Evolutionary conservation across 2,797 vertebrate species (phyloP), one percentile per base, ranked within the genome.

Genomic region (Megalops cyprinoides): DNA sequence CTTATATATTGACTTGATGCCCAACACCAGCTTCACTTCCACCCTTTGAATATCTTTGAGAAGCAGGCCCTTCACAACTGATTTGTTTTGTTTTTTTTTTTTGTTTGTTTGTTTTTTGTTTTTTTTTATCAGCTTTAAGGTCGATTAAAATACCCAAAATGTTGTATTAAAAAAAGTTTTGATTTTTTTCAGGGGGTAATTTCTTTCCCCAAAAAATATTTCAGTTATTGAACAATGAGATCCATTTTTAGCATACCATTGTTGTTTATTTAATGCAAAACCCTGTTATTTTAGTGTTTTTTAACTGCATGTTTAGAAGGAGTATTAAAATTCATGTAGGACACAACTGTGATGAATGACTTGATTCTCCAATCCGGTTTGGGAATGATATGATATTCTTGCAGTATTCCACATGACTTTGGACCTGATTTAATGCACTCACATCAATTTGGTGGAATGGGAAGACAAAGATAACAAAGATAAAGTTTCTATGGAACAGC

Each of bases 381-480:
- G 48, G 28, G 46, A 15, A 25, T 15, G 20, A 8, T 53, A 31
- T 34, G 1, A 20, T 25, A 20, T 55, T 55, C 31, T 9, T 34
- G 31, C 28, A 76, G 20, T 44, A 75, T 49, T 75, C n/a, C 44
- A 28, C 28, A 34, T 75, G 44, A 48, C 31, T 34, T 3, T 75
- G 49, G 46, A 60, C n/a, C 31, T n/a, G 49, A 42, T 53, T 9
- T 76, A 76, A 44, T 42, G 76, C 39, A 2, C 23, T 77, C 53
- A 58, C 39, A 44, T 37, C n/a, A 77, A 37, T 28, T 76, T 37
- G 48, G 49, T 56, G 73, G 15, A 74, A 74, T 28, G 73, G 42
- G 73, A 48, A 9, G 73, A 74, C 73, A 74, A 31, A 74, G 9
- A 74, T 15, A 74, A 74, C 44, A 74, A 48, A 25, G 28, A 74